Conservation (phyloP, 2,113 vertebrate genomes). For the Aegotheles bennettii region DNA sequence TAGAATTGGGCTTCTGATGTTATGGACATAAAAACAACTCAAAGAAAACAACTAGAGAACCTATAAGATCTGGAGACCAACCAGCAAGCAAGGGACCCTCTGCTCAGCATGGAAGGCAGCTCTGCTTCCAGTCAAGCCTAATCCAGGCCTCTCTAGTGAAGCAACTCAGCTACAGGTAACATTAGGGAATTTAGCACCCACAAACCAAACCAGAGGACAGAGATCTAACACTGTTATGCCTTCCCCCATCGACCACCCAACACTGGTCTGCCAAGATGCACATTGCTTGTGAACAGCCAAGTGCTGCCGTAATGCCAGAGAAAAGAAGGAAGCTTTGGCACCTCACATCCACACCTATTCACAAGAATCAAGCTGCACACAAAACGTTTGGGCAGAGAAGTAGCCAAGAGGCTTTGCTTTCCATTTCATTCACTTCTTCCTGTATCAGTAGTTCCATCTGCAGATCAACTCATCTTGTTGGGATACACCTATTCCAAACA, state of each 20-base stretch:
- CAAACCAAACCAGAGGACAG: neutral
- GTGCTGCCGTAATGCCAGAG: neutral
- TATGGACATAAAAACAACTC: neutral
- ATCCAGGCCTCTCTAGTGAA: neutral
- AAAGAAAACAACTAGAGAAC: neutral
- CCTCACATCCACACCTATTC: neutral
- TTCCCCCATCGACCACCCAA: neutral
- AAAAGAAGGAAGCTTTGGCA: neutral
- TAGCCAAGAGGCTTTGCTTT: neutral
- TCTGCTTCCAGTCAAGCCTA: neutral
- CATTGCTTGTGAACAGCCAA: neutral
- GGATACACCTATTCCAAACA: neutral
- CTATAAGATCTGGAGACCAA: neutral
- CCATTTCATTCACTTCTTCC: neutral
- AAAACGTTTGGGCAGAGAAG: neutral
- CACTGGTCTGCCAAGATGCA: fast-evolving
- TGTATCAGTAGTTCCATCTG: fast-evolving
- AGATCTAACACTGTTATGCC: neutral
- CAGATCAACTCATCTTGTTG: neutral
- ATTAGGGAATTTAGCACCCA: fast-evolving
- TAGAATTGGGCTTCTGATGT: neutral
- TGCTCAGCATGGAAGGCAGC: fast-evolving
- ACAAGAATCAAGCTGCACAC: neutral
- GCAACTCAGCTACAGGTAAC: neutral
- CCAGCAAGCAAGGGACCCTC: neutral